Conservation (phyloP, 2,113 vertebrate species). For the Podarcis cretensis region DNA sequence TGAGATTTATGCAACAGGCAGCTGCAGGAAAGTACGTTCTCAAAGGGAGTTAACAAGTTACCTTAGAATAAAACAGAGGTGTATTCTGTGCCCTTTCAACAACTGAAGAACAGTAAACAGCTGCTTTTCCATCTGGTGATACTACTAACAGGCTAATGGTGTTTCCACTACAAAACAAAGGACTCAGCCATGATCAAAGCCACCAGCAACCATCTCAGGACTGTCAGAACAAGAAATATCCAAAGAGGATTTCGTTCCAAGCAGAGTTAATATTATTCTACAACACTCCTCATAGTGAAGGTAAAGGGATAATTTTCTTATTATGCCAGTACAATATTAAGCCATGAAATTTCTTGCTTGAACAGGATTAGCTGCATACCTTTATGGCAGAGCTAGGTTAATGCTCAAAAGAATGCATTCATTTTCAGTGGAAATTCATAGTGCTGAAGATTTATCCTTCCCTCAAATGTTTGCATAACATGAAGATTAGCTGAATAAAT, state of each 20-base stretch:
- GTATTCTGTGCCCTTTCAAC: not conserved
- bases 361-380: slow-evolving; percentile 1
- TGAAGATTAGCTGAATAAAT: slow-evolving; percentile 5
- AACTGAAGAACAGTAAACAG: not conserved
- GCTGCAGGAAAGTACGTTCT: not conserved
- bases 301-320: not conserved
- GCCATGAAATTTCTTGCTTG: not conserved
- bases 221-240: not conserved
- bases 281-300: not conserved
- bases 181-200: not conserved
- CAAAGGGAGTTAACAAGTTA: not conserved
- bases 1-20: not conserved
- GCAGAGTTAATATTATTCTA: not conserved
- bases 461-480: slow-evolving; percentile 4
- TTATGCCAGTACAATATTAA: not conserved
- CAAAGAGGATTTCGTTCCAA: not conserved
- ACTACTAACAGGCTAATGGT: not conserved
- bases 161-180: not conserved
- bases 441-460: slow-evolving; percentile 9
- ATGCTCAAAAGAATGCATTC: not conserved
- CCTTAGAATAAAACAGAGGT: not conserved
- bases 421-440: slow-evolving; percentile 4
- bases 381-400: not conserved
- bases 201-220: not conserved
- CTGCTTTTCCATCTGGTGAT: not conserved